A percentile compares a stretch with the other conserved stretches of the same genome.
phyloP scores from a whole-genome alignment of 2,113 vertebrate species.

The Pao palembangensis region DNA sequence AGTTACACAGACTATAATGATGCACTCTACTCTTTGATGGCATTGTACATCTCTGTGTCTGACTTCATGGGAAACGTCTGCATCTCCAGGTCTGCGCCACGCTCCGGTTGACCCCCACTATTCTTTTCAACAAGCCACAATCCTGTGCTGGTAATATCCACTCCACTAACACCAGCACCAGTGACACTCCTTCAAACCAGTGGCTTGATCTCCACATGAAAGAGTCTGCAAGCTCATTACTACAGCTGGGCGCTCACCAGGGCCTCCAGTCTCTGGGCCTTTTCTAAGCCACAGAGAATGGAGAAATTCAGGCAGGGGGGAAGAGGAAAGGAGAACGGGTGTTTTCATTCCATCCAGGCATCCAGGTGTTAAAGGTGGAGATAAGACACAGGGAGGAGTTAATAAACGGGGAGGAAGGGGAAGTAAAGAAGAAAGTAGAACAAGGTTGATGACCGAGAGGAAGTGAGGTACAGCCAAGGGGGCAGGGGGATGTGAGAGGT shows the following conservation, averaged over 20 bases:
- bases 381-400: constrained; percentile 46
- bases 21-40: constrained; percentile 26
- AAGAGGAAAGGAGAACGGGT: constrained; percentile 24
- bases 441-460: constrained; percentile 42
- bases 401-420: constrained; percentile 27
- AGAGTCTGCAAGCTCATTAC: constrained; percentile 65
- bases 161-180: constrained; percentile 41
- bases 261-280: constrained; percentile 37
- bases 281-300: constrained; percentile 54
- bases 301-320: constrained; percentile 38
- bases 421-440: constrained; percentile 48
- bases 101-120: constrained; percentile 27
- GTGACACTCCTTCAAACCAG: constrained; percentile 42
- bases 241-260: constrained; percentile 52
- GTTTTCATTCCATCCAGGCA: constrained; percentile 38
- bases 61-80: constrained; percentile 56
- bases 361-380: constrained; percentile 58
- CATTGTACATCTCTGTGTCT: constrained; percentile 39
- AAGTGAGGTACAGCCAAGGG: constrained; percentile 37
- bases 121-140: constrained; percentile 30
- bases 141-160: constrained; percentile 48
- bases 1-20: constrained; percentile 42
- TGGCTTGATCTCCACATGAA: constrained; percentile 69
- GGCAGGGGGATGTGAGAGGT: constrained; percentile 19
- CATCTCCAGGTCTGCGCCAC: constrained; percentile 26